A percentile compares a stretch with the other conserved stretches of the same genome.
Conservation (phyloP, 2,797 vertebrate genomes). For the Propithecus deckenii region DNA sequence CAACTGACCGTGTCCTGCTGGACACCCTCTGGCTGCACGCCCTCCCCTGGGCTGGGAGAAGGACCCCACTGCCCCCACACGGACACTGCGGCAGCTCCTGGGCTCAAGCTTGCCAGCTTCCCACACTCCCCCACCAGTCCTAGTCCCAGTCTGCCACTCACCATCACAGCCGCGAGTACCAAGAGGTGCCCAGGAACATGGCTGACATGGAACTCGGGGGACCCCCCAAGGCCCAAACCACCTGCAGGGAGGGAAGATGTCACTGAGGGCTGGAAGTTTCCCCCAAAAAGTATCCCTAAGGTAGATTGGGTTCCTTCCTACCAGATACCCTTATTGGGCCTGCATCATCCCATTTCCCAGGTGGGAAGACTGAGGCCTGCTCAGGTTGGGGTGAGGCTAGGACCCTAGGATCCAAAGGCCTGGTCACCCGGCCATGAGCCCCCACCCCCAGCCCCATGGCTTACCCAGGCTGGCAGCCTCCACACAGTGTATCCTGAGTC, state of each 20-base stretch:
- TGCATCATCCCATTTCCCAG: neutral
- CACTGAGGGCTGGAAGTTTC: neutral
- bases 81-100: neutral
- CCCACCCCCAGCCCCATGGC: neutral
- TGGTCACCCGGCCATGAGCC: neutral
- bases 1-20: neutral
- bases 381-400: neutral
- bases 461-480: conserved; percentile 91
- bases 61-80: neutral
- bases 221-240: conserved; percentile 78
- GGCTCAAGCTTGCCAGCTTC: neutral
- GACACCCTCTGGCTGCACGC: neutral
- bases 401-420: neutral
- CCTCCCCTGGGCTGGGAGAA: neutral
- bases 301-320: neutral
- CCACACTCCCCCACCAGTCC: neutral
- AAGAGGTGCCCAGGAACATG: conserved; percentile 75
- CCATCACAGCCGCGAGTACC: conserved; percentile 79
- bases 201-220: conserved; percentile 71
- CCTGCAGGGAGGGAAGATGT: conserved; percentile 66
- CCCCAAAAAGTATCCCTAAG: neutral
- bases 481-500: conserved; percentile 86
- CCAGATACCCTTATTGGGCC: neutral
- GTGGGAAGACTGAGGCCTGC: neutral
- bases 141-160: conserved; percentile 65